Percentiles rank a stretch among this genome's conserved stretches.
Evolutionary conservation across 2,797 vertebrate species (phyloP).

Genomic region (Diglossa cyanea): DNA sequence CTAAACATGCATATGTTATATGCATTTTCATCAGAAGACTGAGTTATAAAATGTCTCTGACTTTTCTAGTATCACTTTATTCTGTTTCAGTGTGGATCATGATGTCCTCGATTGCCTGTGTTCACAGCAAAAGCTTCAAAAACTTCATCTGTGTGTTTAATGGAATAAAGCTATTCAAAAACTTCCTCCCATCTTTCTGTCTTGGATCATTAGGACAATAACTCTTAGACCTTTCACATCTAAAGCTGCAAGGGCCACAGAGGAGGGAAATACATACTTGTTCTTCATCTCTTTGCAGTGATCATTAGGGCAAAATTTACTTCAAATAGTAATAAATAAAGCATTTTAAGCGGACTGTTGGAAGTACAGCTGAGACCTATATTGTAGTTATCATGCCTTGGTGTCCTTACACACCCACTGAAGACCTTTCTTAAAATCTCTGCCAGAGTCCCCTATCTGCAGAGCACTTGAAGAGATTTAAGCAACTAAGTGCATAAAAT

Average conservation of each 20-base stretch:
- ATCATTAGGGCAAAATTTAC: background rate
- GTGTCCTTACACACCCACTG: background rate
- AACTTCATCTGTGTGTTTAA: background rate
- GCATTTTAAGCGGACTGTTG: background rate
- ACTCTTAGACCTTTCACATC: background rate
- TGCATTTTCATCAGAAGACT: background rate
- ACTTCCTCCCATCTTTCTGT: background rate
- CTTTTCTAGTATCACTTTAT: background rate
- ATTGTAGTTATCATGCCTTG: background rate
- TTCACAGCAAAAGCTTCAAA: background rate
- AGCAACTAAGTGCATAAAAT: background rate
- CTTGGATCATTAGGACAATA: background rate
- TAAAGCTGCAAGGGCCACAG: background rate
- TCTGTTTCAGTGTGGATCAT: background rate
- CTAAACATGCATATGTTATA: background rate
- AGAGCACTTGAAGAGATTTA: background rate
- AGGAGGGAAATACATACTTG: background rate
- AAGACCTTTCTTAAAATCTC: background rate
- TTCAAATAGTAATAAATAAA: background rate
- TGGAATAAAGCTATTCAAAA: background rate
- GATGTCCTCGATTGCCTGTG: background rate
- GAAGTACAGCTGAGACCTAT: background rate
- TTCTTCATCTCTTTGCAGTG: background rate
- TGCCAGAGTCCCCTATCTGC: background rate
- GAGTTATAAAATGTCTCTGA: background rate